Conservation (phyloP, 2,888 invertebrate genomes). For the Piscicola geometra region DNA sequence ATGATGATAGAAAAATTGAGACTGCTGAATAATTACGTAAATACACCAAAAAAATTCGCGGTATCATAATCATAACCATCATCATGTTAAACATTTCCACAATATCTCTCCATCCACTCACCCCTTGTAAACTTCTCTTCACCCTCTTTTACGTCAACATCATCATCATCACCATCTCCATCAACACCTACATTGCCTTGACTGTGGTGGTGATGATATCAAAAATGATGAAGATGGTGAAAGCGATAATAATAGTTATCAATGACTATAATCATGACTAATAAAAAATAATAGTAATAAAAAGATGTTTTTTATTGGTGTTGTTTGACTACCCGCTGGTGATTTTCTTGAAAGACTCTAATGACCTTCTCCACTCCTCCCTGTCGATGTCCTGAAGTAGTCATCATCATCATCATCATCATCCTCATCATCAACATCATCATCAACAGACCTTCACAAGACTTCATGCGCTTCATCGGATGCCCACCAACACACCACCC, state of each 20-base stretch:
- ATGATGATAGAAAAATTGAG: no score
- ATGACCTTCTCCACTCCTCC: background rate
- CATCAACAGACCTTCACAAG: no score
- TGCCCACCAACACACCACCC: no score
- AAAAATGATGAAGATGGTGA: background rate
- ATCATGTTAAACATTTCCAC: background rate
- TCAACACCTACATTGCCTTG: background rate
- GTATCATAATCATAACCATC: no score
- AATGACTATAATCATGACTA: no score
- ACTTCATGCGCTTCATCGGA: no score
- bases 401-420: constrained; percentile 27
- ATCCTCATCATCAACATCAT: constrained; percentile 30
- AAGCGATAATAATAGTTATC: no score
- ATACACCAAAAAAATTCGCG: no score
- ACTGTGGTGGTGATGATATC: background rate
- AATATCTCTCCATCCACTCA: background rate
- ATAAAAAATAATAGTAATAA: no score
- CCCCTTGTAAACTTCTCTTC: background rate
- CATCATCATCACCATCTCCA: constrained; percentile 8
- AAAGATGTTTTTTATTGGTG: no score
- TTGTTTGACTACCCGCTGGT: background rate
- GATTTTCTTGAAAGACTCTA: background rate
- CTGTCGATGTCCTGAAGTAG: constrained; percentile 7
- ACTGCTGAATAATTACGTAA: no score
- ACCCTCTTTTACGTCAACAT: constrained; percentile 4